Conservation (phyloP, 2,888 invertebrate species). For the Aphidoletes aphidimyza region DNA sequence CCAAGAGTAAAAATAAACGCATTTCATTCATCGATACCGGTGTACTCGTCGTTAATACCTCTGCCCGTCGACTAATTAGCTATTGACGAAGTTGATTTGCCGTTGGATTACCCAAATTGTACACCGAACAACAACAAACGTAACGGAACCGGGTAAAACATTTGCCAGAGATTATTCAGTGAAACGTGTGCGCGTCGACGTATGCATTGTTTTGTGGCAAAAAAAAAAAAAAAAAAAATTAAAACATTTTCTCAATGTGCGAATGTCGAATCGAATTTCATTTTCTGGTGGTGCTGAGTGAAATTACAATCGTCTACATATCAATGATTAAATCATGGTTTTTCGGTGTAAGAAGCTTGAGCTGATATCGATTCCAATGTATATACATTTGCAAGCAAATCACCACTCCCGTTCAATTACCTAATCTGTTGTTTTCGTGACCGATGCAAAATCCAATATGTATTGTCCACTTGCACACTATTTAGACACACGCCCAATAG, state of each 20-base stretch:
- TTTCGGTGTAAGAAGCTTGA: background rate
- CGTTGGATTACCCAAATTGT: background rate
- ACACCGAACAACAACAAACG: no score
- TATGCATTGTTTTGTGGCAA: no score
- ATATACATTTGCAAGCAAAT: background rate
- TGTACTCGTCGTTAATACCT: background rate
- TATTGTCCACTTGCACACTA: background rate
- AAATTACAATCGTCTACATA: no score
- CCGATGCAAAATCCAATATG: background rate
- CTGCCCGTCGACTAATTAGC: conserved; percentile 8
- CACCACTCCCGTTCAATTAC: conserved; percentile 13
- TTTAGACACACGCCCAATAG: background rate
- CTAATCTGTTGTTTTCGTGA: conserved; percentile 28
- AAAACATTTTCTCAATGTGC: no score
- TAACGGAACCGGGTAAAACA: no score
- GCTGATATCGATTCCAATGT: background rate
- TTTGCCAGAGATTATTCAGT: no score
- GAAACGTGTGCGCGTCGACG: no score
- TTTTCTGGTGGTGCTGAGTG: no score
- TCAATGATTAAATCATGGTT: no score
- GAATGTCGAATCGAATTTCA: no score
- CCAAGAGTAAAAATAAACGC: background rate
- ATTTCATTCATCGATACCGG: background rate
- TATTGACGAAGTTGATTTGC: background rate
- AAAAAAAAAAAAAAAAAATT: no score